Base-by-base conservation (phyloP, 2,888 invertebrate genomes). In the Agriopis leucophaearia region DNA sequence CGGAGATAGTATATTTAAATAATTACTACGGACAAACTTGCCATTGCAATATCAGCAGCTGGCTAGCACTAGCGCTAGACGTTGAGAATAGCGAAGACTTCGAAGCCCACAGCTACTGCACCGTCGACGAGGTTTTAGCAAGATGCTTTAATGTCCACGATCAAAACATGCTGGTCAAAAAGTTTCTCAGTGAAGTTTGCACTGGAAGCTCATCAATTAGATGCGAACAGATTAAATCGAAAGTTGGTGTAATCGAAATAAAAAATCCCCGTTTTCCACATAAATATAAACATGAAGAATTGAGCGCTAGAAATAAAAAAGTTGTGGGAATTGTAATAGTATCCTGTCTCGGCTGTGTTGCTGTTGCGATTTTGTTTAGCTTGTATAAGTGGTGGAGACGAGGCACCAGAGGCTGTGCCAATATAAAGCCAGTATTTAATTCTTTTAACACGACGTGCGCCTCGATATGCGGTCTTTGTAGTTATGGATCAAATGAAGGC, bases 1-100 rank as follows among this genome's bases (percentile, higher is more conserved):
- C 94, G 8, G 89, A 88, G 27, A 88, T 92, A 0, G 81, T 94
- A 7, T 95, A 96, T 63, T 90, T 93, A 59, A 94, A 94, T 64
- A 96, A 96, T 81, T 95, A 95, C 72, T 96, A 95, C 80, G 95
- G 95, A 55, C 88, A 95, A 77, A 87, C 93, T 35, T 97, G 97
- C 78, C 90, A 94, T 73, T 97, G 96, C 80, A 94, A 95, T 61
- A 92, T 96, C 64, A 94, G 94, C 54, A 80, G 84, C 15, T 96
- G 96, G 95, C 83, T 96, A 51, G 87, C 88, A 8, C 88, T 90
- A 58, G 87, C 94, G 16, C 86, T 95, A 9, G 92, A 88, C 12
- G 75, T 79, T n/a, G 76, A 81, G 12, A 88, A 89, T 16, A 90
- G 89, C 66, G 88, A 88, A 27, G 86, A 90, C 18, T 94, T 94